These are phyloP conservation scores for Anhinga rufa DNA, from an alignment of 2,113 vertebrate species.

Conservation along the genomic window DNA sequence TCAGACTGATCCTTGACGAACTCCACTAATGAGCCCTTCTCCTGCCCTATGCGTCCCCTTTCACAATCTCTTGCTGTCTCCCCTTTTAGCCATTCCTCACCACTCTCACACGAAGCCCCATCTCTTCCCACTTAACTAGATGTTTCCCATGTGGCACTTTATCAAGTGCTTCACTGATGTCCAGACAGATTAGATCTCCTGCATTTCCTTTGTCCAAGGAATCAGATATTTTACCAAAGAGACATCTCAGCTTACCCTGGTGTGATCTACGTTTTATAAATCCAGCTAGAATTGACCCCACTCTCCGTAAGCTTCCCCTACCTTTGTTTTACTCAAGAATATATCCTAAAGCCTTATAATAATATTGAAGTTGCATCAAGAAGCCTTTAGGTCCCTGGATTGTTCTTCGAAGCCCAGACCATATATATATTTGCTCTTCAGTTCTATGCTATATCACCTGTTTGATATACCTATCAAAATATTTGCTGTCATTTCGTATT, in stretches of 20 bases:
- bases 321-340: not conserved
- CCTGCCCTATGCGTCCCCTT: constrained; percentile 50
- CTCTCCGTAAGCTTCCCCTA: not conserved
- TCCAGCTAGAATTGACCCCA: not conserved
- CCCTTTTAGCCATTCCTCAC: constrained; percentile 61
- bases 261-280: not conserved
- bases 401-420: not conserved
- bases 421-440: not conserved
- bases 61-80: constrained; percentile 27
- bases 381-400: not conserved
- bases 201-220: not conserved
- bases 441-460: not conserved
- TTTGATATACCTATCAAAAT: constrained; percentile 21
- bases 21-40: constrained; percentile 61
- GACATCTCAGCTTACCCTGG: not conserved
- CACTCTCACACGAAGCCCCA: not conserved
- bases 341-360: not conserved
- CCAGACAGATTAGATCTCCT: constrained; percentile 24
- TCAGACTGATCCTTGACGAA: constrained; percentile 56
- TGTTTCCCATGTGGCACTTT: constrained; percentile 38
- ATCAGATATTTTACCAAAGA: not conserved
- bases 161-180: not conserved
- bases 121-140: constrained; percentile 37
- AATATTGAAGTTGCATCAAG: not conserved
- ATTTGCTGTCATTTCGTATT: not conserved